These are phyloP conservation scores for Drosophila carrolli DNA, from an alignment of 1,140 invertebrate genomes.

Conservation along the genomic window DNA sequence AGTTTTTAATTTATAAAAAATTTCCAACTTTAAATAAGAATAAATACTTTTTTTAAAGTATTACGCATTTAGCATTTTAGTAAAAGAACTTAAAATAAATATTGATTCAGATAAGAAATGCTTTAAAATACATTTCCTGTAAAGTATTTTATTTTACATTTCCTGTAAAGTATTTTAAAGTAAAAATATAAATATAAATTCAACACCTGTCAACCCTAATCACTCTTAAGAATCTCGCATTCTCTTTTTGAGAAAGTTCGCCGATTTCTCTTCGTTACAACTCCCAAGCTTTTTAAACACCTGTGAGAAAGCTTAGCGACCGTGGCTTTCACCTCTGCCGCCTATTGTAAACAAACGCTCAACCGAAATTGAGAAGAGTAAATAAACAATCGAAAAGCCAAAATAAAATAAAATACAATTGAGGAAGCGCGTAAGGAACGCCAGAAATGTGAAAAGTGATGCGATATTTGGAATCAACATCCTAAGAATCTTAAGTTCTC, in stretches of 20 bases:
- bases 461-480: conserved; percentile 17
- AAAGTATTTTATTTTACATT: too few relatives aligned
- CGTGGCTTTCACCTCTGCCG: conserved; percentile 30
- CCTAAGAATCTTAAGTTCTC: conserved; percentile 9
- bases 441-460: conserved; percentile 15
- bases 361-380: conserved; percentile 40
- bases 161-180: too few relatives aligned
- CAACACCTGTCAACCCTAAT: conserved; percentile 46
- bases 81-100: too few relatives aligned
- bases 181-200: too few relatives aligned
- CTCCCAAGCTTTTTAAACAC: conserved; percentile 56
- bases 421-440: conserved; percentile 62
- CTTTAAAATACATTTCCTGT: too few relatives aligned
- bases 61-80: too few relatives aligned
- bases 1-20: too few relatives aligned
- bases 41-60: too few relatives aligned
- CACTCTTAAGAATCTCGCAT: background rate
- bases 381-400: conserved; percentile 58
- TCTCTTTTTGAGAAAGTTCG: background rate
- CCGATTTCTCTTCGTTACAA: conserved; percentile 43
- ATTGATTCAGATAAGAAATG: too few relatives aligned
- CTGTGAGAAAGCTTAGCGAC: conserved; percentile 56
- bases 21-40: too few relatives aligned
- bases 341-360: conserved; percentile 58
- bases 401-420: conserved; percentile 45